Evolutionary conservation across 1,140 invertebrate genomes (phyloP), one percentile per base, ranked within the genome.

Genomic region (Marisa cornuarietis): DNA sequence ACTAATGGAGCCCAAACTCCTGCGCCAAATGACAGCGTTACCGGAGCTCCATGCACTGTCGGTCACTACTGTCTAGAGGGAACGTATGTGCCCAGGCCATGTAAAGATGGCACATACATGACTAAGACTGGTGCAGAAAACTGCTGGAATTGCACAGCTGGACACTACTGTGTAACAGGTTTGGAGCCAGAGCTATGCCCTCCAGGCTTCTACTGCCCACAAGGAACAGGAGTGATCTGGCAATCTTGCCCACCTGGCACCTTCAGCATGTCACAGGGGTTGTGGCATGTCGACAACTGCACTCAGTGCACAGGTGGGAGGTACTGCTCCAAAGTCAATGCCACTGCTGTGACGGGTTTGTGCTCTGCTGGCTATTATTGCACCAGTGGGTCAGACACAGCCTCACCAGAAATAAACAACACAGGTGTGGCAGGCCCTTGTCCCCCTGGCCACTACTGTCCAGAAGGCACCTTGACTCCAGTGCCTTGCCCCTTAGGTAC

Each of bases 351-450:
- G 0, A 83, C 86, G n/a, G 87, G 86, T 22, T 69, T 74, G 68
- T 90, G 89, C 84, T 80, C 83, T 73, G 83, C 85, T 62, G 89
- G 88, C 11, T 90, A 90, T 69, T 90, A 85, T 83, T 90, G 89
- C 81, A 87, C 86, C 5, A 78, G 77, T 24, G 88, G 88, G 20
- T 87, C 88, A 24, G 83, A 88, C 79, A 85, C 87, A 22, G 54
- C 85, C 20, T 85, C 84, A n/a, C 88, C 88, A 2, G 86, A 88
- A 63, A 77, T 79, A 14, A 80, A 80, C n/a, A 81, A 79, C 69
- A 87, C 84, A 22, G 88, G 88, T 10, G 74, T 77, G 14, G 86
- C 87, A n/a, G 88, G 88, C 63, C 84, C 86, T 14, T 90, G 89
- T 76, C 84, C 88, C 14, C 75, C 80, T 58, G 89, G 89, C 65